Evolutionary conservation across 2,113 vertebrate genomes (phyloP).

Genomic region (Cyanistes caeruleus): DNA sequence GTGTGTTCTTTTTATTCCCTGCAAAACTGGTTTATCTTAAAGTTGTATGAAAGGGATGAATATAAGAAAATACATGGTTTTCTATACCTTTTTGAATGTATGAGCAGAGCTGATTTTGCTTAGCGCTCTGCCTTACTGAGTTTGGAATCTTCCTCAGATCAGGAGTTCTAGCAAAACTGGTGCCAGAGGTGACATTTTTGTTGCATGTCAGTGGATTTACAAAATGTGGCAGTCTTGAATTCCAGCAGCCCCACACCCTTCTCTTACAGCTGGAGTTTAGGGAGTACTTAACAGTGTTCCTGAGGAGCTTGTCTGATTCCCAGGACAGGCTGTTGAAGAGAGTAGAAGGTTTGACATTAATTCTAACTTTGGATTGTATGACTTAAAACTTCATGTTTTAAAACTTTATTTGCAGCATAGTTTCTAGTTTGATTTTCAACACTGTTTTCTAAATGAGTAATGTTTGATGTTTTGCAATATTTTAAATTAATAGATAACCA

Average conservation of each 20-base stretch:
- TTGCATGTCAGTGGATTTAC: neutral
- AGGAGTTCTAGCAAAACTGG: neutral
- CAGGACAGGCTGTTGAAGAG: neutral
- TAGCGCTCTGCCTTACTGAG: neutral
- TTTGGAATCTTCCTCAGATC: neutral
- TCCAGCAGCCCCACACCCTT: neutral
- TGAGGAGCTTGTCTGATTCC: neutral
- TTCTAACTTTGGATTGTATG: neutral
- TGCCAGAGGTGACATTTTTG: neutral
- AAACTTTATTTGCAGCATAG: neutral
- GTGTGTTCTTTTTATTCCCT: neutral
- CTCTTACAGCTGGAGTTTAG: neutral
- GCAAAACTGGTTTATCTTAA: neutral
- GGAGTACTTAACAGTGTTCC: neutral
- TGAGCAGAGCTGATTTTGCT: neutral
- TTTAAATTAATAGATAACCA: constrained; percentile 70
- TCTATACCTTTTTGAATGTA: neutral
- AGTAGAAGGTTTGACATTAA: neutral
- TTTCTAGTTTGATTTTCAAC: neutral
- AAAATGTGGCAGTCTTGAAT: neutral
- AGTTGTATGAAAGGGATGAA: neutral
- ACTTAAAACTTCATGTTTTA: neutral
- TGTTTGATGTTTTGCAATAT: constrained; percentile 25
- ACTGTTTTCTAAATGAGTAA: constrained; percentile 12
- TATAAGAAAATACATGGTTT: neutral